Percentiles rank a stretch among this genome's conserved stretches.
phyloP scores from a whole-genome alignment of 2,797 vertebrate genomes.

The Epinephelus awoara region DNA sequence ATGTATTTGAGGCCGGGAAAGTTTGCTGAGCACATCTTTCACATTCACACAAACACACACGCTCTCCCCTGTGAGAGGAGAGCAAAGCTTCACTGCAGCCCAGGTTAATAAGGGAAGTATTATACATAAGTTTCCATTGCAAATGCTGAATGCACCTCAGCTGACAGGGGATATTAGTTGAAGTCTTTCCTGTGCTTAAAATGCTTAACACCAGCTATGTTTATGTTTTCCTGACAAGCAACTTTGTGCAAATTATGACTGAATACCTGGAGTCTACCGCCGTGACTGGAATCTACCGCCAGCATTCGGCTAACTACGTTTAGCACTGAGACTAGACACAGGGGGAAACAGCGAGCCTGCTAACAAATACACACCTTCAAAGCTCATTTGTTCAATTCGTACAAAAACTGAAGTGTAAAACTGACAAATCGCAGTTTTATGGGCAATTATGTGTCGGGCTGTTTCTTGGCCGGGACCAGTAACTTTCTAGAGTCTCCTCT shows the following conservation, averaged over 20 bases:
- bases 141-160: background rate
- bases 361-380: background rate
- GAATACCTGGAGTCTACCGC: too few species aligned
- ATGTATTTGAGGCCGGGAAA: background rate
- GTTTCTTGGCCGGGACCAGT: background rate
- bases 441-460: background rate
- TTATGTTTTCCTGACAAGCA: background rate
- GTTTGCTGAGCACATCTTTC: slow-evolving; percentile 22
- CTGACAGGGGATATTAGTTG: background rate
- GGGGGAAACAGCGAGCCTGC: background rate
- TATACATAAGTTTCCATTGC: background rate
- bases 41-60: background rate
- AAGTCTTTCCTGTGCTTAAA: background rate
- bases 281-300: too few species aligned
- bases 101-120: background rate
- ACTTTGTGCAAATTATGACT: background rate
- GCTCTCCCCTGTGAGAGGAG: background rate
- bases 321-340: too few species aligned
- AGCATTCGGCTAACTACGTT: background rate
- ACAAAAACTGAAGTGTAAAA: background rate
- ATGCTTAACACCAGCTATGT: background rate
- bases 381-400: background rate
- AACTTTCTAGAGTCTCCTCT: background rate
- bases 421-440: background rate
- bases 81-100: background rate